Evolutionary conservation across 2,888 invertebrate species (phyloP), one percentile per base, ranked within the genome.

Genomic region (Eristalinus sepulchralis): DNA sequence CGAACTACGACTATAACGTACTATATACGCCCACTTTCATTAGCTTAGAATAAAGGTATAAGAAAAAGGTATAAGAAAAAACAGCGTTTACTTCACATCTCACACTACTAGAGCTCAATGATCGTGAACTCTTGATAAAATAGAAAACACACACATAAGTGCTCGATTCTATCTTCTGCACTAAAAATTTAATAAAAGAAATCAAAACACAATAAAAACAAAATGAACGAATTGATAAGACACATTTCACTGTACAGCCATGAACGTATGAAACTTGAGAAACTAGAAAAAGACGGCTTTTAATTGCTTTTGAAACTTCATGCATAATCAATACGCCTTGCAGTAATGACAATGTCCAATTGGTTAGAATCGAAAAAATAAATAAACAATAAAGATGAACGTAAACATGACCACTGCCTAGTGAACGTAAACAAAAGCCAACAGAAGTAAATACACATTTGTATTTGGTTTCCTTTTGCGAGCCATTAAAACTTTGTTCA

Each of bases 321-420:
- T 31, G 2, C 60, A 60, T 60, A 47, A 47, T 47, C 59, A 8
- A 64, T 63, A 9, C 27, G 39, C 27, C 27, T 17, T 27, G 60
- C 62, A 81, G 62, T 24, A 84, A 76, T 81, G 76, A 71, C 73
- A 84, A 66, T 47, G 70, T 76, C 75, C 84, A 36, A 55, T 24
- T 64, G 24, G 47, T 33, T n/a, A 33, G 10, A 55, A 13, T 9
- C 10, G 22, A 39, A 80, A 62, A 55, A 80, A n/a, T 66, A 81
- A 81, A 84, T 62, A 84, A 80, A 80, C 60, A 80, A 72, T 34
- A 39, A 55, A 57, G 57, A 60, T 22, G 55, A 39, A 24, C 20
- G 31, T 22, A 55, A 63, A 72, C 20, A 67, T 9, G 20, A 2
- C 17, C 31, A 57, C 22, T 62, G 53, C 2, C 27, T 10, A 3